phyloP scores from a whole-genome alignment of 2,797 vertebrate genomes.

The Acestrorhynchus altus region DNA sequence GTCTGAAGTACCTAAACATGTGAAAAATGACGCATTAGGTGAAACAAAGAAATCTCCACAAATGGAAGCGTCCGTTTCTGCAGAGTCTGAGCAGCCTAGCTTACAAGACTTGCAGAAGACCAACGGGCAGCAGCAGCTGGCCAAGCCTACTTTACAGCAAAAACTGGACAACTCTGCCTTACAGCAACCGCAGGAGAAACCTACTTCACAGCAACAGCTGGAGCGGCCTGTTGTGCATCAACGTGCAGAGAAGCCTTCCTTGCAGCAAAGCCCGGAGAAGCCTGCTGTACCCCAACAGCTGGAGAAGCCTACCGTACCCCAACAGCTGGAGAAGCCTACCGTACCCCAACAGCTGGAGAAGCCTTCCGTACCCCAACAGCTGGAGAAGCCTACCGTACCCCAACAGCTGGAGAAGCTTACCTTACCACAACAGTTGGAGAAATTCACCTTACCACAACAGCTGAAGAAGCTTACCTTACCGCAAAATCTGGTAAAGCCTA shows the following conservation, averaged over 20 bases:
- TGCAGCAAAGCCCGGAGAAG: neutral
- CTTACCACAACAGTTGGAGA: no score
- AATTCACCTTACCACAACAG: no score
- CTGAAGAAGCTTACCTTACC: neutral
- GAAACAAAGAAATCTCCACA: conserved; percentile 4
- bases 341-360: neutral
- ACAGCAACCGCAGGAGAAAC: neutral
- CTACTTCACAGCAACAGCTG: neutral
- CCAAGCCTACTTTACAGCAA: neutral
- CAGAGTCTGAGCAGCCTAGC: neutral
- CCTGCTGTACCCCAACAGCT: neutral
- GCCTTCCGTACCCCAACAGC: neutral
- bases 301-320: neutral
- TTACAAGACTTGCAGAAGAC: no score
- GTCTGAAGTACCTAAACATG: neutral
- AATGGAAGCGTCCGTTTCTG: neutral
- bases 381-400: neutral
- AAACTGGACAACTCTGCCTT: neutral
- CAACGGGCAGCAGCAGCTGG: neutral
- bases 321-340: neutral
- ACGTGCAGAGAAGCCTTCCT: neutral
- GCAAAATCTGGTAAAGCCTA: neutral
- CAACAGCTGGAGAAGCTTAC: neutral
- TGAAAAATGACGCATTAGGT: conserved; percentile 16
- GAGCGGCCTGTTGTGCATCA: neutral